Conservation (phyloP, 2,797 vertebrate species). For the Anabas testudineus region DNA sequence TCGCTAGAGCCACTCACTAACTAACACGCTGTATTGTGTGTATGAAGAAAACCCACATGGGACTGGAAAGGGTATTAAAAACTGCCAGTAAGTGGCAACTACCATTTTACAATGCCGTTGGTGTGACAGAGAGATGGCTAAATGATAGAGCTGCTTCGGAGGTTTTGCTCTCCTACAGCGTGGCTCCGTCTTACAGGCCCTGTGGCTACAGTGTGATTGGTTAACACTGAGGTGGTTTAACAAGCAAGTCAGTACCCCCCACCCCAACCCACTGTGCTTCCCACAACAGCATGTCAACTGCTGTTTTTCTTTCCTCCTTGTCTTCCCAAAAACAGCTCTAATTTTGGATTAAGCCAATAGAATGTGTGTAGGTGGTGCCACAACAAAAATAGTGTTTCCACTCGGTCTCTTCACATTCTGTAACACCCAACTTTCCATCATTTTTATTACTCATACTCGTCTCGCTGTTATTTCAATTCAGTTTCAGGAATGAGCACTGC, state of each 20-base stretch:
- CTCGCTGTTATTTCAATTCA: conserved; percentile 14
- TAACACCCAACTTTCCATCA: conserved; percentile 35
- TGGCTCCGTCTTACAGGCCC: conserved; percentile 20
- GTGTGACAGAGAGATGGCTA: conserved; percentile 32
- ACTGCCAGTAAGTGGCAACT: conserved; percentile 43
- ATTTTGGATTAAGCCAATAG: conserved; percentile 65
- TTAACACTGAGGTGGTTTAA: conserved; percentile 48
- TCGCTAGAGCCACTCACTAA: conserved; percentile 43
- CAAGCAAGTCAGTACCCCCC: conserved; percentile 22
- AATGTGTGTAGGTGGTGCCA: conserved; percentile 60
- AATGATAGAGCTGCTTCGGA: conserved; percentile 50
- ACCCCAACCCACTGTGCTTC: not conserved
- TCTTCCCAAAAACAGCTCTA: conserved; percentile 65
- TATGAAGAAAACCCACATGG: conserved; percentile 42
- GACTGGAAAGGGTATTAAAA: conserved; percentile 52
- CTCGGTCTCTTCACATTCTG: conserved; percentile 28
- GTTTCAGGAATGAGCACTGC: conserved; percentile 4
- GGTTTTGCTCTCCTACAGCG: conserved; percentile 25
- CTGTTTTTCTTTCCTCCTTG: conserved; percentile 49
- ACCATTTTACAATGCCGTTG: conserved; percentile 46
- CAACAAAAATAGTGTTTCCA: conserved; percentile 63
- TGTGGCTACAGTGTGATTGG: conserved; percentile 45
- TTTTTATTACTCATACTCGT: conserved; percentile 19
- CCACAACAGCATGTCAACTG: conserved; percentile 37
- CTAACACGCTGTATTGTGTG: conserved; percentile 49